Evolutionary conservation across 1,140 invertebrate species (phyloP).

Genomic region (Cyclina sinensis): DNA sequence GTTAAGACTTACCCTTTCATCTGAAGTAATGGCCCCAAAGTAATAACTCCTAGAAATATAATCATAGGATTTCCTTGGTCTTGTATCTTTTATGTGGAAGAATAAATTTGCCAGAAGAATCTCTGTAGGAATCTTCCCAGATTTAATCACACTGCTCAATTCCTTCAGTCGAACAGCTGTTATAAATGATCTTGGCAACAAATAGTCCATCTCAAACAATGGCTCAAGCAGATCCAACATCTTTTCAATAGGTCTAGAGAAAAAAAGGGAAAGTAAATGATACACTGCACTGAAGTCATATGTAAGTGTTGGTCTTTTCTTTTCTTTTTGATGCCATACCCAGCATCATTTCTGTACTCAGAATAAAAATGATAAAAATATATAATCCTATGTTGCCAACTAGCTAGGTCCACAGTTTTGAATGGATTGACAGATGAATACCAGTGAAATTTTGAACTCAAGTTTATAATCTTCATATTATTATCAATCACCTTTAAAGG

Average conservation of each 20-base stretch:
- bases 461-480: no score
- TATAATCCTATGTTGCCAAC: no score
- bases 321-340: no score
- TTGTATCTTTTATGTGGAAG: neutral
- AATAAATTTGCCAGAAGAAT: neutral
- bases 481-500: no score
- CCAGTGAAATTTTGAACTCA: no score
- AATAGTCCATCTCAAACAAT: conserved; percentile 35
- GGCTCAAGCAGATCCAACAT: neutral
- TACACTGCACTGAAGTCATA: no score
- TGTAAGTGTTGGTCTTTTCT: no score
- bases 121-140: neutral
- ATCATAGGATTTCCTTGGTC: neutral
- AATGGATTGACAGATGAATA: no score
- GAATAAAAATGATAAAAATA: no score
- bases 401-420: no score
- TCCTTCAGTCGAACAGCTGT: neutral
- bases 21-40: neutral
- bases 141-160: neutral
- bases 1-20: neutral
- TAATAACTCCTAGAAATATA: neutral
- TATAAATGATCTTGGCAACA: conserved; percentile 22
- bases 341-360: no score
- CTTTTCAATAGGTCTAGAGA: conserved; percentile 1
- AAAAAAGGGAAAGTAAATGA: neutral